Base-by-base conservation (phyloP, 2,888 invertebrate species). In the Atrina japonica region DNA sequence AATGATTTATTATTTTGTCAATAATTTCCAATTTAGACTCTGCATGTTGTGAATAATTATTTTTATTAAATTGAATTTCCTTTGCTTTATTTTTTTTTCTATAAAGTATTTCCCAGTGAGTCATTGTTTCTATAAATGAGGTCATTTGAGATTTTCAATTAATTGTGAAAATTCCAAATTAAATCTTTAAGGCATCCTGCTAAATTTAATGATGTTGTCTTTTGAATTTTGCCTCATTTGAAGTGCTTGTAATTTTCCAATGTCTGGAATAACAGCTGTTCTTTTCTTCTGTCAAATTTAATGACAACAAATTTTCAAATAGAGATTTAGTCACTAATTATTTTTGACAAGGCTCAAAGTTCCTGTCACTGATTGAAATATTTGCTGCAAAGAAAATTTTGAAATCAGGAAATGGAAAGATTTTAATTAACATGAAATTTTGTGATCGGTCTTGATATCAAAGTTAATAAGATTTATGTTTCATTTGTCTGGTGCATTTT, bases 21-120 rank as follows among this genome's bases (percentile, higher is more conserved):
- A 64, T 69, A 69, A 58, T 64, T 64, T 69, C 64, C 56, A 69
- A 69, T 69, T 69, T 69, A 64, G 49, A 63, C 69, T 58, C 69
- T 45, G 64, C 64, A 64, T 41, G 69, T 40, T 35, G 50, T 61
- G 35, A 52, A 52, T 18, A 56, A 29, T 56, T 56, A 35, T 27
- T 56, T 56, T 56, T 56, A 56, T 56, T 56, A 56, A 56, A 56
- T 56, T 56, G n/a, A 56, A 56, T 56, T 56, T 56, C 56, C 56
- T 56, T 56, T 56, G 35, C 40, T n/a, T n/a, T n/a, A n/a, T n/a
- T n/a, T n/a, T 18, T 35, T 30, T 14, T 40, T 16, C n/a, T 16
- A 40, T 56, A 40, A 56, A 56, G n/a, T 40, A 40, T 30, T 56
- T 30, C 30, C 27, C 18, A 40, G 56, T 56, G 56, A 56, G 40